Base-by-base conservation (phyloP, 2,888 invertebrate species). In the Cerastis leucographa region DNA sequence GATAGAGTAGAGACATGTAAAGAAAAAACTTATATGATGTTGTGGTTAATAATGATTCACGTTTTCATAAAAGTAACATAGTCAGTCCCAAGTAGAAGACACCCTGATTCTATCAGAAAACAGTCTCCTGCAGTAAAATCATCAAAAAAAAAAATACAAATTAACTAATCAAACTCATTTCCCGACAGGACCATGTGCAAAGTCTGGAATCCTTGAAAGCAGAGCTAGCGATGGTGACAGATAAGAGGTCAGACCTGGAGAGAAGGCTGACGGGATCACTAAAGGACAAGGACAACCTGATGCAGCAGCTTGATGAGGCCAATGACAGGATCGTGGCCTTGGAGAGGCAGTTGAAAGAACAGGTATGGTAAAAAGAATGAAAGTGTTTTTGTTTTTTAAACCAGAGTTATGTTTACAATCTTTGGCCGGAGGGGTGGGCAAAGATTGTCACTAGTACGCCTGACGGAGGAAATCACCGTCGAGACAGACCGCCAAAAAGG, bases 171-270 rank as follows among this genome's bases (percentile, higher is more conserved):
- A 19, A 19, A 19, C n/a, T 4, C 56, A n/a, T 78, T 76, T 72
- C 69, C 66, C 83, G 22, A 71, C 97, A 99, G 97, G 99, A 99
- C 91, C 99, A 99, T 91, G 98, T 99, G 84, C 98, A 98, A 92
- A 99, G 99, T 92, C 97, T 99, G 89, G 98, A 99, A 91, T 98
- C 98, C 72, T 97, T 99, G 25, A 97, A 98, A 92, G 98, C 99
- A 89, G 99, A 99, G 97, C 97, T 99, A 80, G 98, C 98, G 88
- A 94, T 99, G 89, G 97, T 99, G 83, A 97, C 98, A 49, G 98
- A 98, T 88, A 98, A 98, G 93, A 98, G 98, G 90, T 97, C 97
- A 74, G 99, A 99, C 88, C 95, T 99, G 88, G 99, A 99, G 93
- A 97, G 98, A 92, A 97, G 98, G 89, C 97, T 99, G 83, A 97